Base-by-base conservation (phyloP, 2,888 invertebrate genomes). In the Latrodectus elegans region DNA sequence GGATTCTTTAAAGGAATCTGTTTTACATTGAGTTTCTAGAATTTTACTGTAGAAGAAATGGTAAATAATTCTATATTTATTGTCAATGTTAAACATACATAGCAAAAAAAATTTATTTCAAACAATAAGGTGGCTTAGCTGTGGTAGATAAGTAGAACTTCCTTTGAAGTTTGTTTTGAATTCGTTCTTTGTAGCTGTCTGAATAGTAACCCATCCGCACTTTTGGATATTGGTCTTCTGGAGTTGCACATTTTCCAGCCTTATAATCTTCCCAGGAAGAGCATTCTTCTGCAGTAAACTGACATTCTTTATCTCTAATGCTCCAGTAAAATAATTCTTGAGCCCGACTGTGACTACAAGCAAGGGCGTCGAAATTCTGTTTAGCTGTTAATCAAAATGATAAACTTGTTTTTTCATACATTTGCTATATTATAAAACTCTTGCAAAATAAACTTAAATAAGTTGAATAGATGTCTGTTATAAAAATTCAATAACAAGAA, bases 171-270 rank as follows among this genome's bases (percentile, higher is more conserved):
- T 49, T 38, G 6, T 51, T n/a, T n/a, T 51, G 38, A n/a, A 51
- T 49, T 12, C n/a, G 51, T n/a, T 51, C 12, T n/a, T 71, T 71
- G 52, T 51, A 71, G 12, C n/a, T 26, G 71, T 51, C 38, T 15
- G 71, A 14, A n/a, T 71, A 71, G 10, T 71, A 71, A 4, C 71
- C 71, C 71, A 71, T 71, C 71, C 14, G 60, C n/a, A 71, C 51
- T 38, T 49, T 71, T 8, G 49, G 51, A 9, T 51, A n/a, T 12
- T 71, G 38, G 38, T 71, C 71, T 11, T 38, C 49, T 38, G 49
- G n/a, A 8, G 51, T 71, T 2, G 10, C 51, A 71, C 71, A 71
- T 0, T 49, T 49, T 8, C 71, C 71, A n/a, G 12, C 11, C 49
- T 49, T 10, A 49, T 71, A 71, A 6, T 49, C n/a, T 49, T 71